These are phyloP conservation scores for Myathropa florea DNA, from an alignment of 2,888 invertebrate genomes.

Conservation along the genomic window DNA sequence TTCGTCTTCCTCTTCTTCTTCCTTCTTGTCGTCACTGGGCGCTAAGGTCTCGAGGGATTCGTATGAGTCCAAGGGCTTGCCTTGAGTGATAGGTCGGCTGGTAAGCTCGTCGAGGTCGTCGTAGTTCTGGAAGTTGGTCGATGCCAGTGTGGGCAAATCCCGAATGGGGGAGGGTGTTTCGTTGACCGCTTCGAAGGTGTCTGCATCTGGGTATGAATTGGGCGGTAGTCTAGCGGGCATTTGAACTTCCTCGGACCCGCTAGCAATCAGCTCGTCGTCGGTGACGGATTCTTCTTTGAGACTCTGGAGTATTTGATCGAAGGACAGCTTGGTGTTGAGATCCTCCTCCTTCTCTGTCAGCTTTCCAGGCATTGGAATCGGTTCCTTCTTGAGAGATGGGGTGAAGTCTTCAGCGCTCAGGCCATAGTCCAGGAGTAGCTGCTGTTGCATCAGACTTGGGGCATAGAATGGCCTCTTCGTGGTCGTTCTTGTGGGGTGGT, in stretches of 20 bases:
- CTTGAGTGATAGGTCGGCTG: slow-evolving; percentile 28
- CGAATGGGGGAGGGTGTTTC: slow-evolving; percentile 29
- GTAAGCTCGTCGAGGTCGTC: slow-evolving; percentile 65
- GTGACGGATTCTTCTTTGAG: slow-evolving; percentile 74
- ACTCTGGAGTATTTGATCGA: slow-evolving; percentile 78
- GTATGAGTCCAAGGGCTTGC: slow-evolving; percentile 18
- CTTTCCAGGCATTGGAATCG: slow-evolving; percentile 19
- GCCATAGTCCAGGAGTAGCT: slow-evolving; percentile 21
- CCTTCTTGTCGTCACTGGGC: slow-evolving; percentile 60
- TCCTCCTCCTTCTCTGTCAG: slow-evolving; percentile 73
- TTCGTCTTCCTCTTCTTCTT: slow-evolving; percentile 63
- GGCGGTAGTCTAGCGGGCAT: slow-evolving; percentile 36
- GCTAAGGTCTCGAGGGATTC: slow-evolving; percentile 67
- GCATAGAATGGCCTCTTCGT: neutral
- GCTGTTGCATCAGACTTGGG: neutral
- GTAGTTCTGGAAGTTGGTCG: slow-evolving; percentile 67
- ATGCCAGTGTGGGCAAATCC: slow-evolving; percentile 31
- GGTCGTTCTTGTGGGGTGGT: slow-evolving; percentile 18
- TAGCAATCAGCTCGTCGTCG: slow-evolving; percentile 60
- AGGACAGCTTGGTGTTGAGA: slow-evolving; percentile 75
- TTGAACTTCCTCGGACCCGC: slow-evolving; percentile 49
- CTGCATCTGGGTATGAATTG: slow-evolving; percentile 11
- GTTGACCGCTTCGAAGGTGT: neutral
- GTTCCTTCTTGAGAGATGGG: slow-evolving; percentile 27
- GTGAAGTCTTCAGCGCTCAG: slow-evolving; percentile 13